phyloP scores from a whole-genome alignment of 2,888 invertebrate species.

The Pristionchus mayeri region DNA sequence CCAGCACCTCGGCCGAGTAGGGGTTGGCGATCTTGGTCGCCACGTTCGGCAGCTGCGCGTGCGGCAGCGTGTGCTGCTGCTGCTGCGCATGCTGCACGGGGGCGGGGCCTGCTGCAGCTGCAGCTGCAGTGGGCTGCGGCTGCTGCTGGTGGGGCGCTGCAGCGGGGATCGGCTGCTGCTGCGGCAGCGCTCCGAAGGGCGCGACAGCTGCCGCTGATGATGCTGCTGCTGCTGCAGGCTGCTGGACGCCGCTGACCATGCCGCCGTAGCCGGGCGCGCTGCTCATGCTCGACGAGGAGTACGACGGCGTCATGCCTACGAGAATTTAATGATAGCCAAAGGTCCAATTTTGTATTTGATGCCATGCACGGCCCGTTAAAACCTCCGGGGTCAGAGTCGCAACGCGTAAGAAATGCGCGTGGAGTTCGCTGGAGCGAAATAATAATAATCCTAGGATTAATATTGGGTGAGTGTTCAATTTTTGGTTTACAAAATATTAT shows the following conservation, averaged over 20 bases:
- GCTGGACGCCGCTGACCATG: not conserved
- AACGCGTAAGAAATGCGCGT: too few relatives aligned
- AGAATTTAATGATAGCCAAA: too few relatives aligned
- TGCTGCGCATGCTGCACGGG: not conserved
- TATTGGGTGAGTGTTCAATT: too few relatives aligned
- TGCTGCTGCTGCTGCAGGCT: not conserved
- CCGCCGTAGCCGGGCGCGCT: not conserved
- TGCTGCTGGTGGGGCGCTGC: not conserved
- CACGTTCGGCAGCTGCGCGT: conserved; percentile 43
- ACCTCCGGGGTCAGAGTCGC: too few relatives aligned
- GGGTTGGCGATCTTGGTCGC: conserved; percentile 43
- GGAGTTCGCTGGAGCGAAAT: too few relatives aligned
- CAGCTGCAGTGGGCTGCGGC: not conserved
- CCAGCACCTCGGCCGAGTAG: conserved; percentile 52
- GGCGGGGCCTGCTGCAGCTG: not conserved
- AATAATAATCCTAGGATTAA: too few relatives aligned
- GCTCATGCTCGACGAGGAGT: conserved; percentile 13
- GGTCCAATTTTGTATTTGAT: too few relatives aligned
- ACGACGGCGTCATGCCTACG: conserved; percentile 34
- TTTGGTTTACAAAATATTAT: too few relatives aligned
- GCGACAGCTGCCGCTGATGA: not conserved
- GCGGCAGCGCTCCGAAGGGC: not conserved
- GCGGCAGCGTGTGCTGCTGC: conserved; percentile 43
- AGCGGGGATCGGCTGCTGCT: not conserved
- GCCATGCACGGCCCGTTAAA: too few relatives aligned